Evolutionary conservation across 2,797 vertebrate genomes (phyloP).

Genomic region (Falco rusticolus): DNA sequence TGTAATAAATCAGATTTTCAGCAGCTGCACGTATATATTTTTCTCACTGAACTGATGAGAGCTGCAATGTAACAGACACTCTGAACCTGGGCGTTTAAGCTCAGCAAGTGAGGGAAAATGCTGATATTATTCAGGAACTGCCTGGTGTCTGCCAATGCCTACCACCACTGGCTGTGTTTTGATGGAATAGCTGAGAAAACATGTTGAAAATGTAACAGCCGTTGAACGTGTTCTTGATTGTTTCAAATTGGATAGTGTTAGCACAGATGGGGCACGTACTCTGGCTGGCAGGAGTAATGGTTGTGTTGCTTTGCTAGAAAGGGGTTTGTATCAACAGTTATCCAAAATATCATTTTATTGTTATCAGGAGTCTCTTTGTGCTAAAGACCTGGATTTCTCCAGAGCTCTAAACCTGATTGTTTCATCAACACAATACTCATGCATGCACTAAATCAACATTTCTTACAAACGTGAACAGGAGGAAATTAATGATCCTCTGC

Average conservation of each 20-base stretch:
- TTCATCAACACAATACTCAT: background rate
- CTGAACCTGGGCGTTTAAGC: background rate
- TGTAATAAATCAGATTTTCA: background rate
- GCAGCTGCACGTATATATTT: background rate
- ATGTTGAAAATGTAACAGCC: constrained; percentile 28
- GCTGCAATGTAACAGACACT: background rate
- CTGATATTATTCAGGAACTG: background rate
- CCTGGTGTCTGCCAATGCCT: background rate
- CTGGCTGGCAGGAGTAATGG: background rate
- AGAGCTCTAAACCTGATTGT: background rate
- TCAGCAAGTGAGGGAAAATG: background rate
- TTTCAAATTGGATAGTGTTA: background rate
- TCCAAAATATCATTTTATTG: constrained; percentile 14
- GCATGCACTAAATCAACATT: background rate
- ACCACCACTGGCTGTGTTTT: background rate
- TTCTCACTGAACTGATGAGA: background rate
- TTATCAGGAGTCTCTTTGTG: background rate
- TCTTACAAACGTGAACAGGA: background rate
- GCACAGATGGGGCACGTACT: background rate
- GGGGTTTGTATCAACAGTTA: background rate
- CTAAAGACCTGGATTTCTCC: background rate
- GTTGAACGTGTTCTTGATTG: background rate
- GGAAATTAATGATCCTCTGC: background rate
- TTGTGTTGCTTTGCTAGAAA: background rate
- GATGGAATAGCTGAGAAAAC: constrained; percentile 5